Evolutionary conservation across 2,797 vertebrate genomes (phyloP), one percentile per base, ranked within the genome.

Genomic region (Coilia nasus): DNA sequence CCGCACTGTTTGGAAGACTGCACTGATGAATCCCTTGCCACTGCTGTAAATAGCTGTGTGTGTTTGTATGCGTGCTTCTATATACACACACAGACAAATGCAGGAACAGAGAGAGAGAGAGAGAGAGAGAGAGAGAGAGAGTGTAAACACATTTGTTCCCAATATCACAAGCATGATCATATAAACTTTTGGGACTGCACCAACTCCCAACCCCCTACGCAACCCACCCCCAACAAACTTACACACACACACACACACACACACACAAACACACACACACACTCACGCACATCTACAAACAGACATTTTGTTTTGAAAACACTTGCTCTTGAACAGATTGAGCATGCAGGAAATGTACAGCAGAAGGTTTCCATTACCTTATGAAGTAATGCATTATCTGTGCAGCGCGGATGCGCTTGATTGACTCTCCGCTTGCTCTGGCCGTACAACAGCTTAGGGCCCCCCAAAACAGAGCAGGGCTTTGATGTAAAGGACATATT

Each of bases 401-500:
- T 88, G 85, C 88, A 87, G 90, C 21, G 88, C 89, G 90, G 60
- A 78, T 85, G 90, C 87, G 92, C 89, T 91, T 94, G 94, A 94
- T 93, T 94, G 93, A 91, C 90, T 90, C 84, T 83, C 88, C 89
- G 64, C 81, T 85, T 82, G 86, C 64, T 90, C 92, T 90, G 91
- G 90, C 93, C 92, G 92, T 93, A 89, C 92, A 47, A 47, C 46
- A 85, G 91, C 91, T 92, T 91, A 93, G 90, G 90, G 67, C 67
- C 92, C 91, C 91, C 92, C 89, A 91, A 86, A 91, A 88, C 90
- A 88, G 86, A 81, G 91, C 83, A 83, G n/a, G 89, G 87, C 93
- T 94, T 94, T 95, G 93, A 95, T 93, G 92, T 93, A 85, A 54
- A 93, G 91, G 91, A 93, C 94, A 94, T 93, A 94, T 94, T 94